Evolutionary conservation across 2,888 invertebrate species (phyloP).

Genomic region (Agrypnus murinus): DNA sequence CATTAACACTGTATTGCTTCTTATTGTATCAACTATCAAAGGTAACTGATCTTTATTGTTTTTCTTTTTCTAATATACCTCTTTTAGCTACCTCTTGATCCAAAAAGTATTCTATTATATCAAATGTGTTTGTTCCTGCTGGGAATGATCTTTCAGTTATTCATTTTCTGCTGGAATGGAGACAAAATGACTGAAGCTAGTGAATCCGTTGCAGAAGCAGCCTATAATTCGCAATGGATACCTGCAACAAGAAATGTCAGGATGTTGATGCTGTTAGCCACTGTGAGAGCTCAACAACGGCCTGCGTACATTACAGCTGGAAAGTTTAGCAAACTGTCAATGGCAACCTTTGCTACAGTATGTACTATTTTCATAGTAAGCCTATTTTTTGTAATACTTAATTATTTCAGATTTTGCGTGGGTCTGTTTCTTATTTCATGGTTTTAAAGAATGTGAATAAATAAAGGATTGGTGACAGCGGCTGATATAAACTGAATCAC

Average conservation of each 20-base stretch:
- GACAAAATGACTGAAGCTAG: constrained; percentile 56
- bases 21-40: background rate
- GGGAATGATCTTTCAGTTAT: constrained; percentile 55
- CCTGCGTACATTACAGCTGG: constrained; percentile 72
- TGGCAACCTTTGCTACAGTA: constrained; percentile 72
- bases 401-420: constrained; percentile 58
- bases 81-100: background rate
- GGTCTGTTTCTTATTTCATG: constrained; percentile 58
- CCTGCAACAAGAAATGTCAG: constrained; percentile 54
- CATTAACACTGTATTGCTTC: background rate
- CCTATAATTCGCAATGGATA: constrained; percentile 58
- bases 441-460: constrained; percentile 51
- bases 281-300: constrained; percentile 67
- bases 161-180: constrained; percentile 58
- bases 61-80: background rate
- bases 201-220: constrained; percentile 55
- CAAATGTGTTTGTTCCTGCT: constrained; percentile 38
- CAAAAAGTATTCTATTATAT: too few relatives aligned
- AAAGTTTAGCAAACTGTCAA: constrained; percentile 72
- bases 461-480: background rate
- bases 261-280: constrained; percentile 66
- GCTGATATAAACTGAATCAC: too few relatives aligned
- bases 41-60: background rate
- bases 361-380: background rate
- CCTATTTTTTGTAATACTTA: background rate